A percentile compares a stretch with the other conserved stretches of the same genome.
These are phyloP conservation scores for Neoarius graeffei DNA, from an alignment of 2,113 vertebrate genomes.

Conservation along the genomic window DNA sequence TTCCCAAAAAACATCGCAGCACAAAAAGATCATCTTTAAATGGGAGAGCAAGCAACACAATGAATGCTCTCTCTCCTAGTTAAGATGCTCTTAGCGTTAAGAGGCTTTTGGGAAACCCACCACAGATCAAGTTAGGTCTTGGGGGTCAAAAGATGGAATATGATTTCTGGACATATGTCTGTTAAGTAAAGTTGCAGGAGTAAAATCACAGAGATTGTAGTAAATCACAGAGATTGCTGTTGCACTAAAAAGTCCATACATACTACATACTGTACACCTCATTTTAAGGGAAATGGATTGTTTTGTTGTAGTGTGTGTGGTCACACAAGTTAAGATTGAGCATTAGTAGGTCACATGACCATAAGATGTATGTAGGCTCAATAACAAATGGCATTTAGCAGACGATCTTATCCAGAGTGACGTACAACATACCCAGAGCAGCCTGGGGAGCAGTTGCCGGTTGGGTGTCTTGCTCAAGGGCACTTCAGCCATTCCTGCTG, in stretches of 20 bases:
- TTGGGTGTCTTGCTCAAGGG: too few relatives aligned
- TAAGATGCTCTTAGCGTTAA: too few relatives aligned
- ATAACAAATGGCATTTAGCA: background rate
- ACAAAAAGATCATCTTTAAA: too few relatives aligned
- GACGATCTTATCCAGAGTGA: too few relatives aligned
- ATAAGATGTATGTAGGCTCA: background rate
- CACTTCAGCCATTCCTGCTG: too few relatives aligned
- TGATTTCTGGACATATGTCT: background rate
- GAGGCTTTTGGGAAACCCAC: too few relatives aligned
- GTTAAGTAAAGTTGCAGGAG: background rate
- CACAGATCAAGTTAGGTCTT: background rate
- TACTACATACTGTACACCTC: background rate
- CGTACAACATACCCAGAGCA: too few relatives aligned
- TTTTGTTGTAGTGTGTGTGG: background rate
- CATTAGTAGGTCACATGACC: background rate
- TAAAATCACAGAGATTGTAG: background rate
- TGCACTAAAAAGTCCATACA: background rate
- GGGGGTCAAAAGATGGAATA: background rate
- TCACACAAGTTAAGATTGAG: background rate
- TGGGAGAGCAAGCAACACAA: too few relatives aligned
- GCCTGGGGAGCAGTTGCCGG: too few relatives aligned
- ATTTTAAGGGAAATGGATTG: background rate
- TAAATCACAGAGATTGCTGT: background rate
- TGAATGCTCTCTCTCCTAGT: too few relatives aligned
- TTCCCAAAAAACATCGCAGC: background rate